Evolutionary conservation across 2,113 vertebrate species (phyloP).

Genomic region (Pholis gunnellus): DNA sequence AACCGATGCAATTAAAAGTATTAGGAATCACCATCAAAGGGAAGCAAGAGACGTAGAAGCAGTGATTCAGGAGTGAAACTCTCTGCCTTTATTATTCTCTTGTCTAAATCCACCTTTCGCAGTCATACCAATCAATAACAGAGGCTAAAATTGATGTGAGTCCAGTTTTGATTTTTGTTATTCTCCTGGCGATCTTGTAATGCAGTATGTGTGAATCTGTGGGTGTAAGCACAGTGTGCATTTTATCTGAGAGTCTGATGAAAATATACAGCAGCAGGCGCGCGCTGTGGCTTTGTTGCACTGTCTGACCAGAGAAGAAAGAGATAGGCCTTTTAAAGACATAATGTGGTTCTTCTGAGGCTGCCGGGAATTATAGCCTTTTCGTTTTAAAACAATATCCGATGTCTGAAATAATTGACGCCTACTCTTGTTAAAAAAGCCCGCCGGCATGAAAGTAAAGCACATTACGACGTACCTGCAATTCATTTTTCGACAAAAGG

Average conservation of each 20-base stretch:
- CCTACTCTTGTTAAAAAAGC: constrained; percentile 57
- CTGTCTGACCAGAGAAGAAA: constrained; percentile 64
- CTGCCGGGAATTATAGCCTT: constrained; percentile 49
- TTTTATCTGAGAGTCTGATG: constrained; percentile 39
- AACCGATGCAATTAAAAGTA: constrained; percentile 9
- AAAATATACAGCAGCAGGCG: constrained; percentile 36
- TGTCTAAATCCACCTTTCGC: constrained; percentile 43
- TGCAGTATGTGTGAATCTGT: constrained; percentile 36
- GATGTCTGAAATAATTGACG: constrained; percentile 67
- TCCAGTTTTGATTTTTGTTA: constrained; percentile 38
- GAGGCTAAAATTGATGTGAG: constrained; percentile 21
- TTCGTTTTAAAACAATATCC: constrained; percentile 68
- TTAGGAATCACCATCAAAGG: constrained; percentile 23
- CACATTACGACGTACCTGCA: constrained; percentile 49
- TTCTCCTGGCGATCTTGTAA: constrained; percentile 15
- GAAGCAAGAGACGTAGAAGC: neutral
- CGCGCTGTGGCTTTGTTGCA: constrained; percentile 33
- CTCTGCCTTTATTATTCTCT: constrained; percentile 12
- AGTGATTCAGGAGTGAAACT: neutral
- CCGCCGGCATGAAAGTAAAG: constrained; percentile 49
- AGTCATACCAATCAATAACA: constrained; percentile 31
- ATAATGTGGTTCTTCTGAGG: constrained; percentile 56
- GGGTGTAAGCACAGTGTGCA: constrained; percentile 34
- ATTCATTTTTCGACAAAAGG: constrained; percentile 51
- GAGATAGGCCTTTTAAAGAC: constrained; percentile 48